Conservation (phyloP, 2,113 vertebrate genomes). For the Spilogale gracilis region DNA sequence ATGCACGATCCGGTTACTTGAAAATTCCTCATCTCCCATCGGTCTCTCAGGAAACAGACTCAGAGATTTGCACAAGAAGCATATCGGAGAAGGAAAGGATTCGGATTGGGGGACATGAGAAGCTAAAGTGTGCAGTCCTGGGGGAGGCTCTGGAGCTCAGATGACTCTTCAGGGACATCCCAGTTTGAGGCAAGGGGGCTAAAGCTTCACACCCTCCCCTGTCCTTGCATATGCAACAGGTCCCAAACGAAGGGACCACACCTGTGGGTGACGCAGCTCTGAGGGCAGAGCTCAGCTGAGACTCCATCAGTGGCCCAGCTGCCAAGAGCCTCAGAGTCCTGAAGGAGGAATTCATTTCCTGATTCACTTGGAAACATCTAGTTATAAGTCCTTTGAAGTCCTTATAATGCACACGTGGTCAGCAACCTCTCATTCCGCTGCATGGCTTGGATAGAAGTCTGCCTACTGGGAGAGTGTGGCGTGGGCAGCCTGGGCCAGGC, state of each 20-base stretch:
- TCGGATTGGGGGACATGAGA: too few species aligned
- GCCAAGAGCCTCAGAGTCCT: not conserved
- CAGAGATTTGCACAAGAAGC: not conserved
- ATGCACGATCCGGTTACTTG: not conserved
- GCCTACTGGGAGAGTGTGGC: not conserved
- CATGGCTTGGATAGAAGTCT: not conserved
- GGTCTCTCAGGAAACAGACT: not conserved
- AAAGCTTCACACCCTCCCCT: fast-evolving
- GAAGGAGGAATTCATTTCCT: not conserved
- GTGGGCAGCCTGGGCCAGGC: fast-evolving
- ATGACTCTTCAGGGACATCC: not conserved
- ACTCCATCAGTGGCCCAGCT: too few species aligned
- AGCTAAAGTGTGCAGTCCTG: not conserved
- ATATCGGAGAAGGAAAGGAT: not conserved
- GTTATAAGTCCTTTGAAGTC: not conserved
- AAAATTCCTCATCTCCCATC: not conserved
- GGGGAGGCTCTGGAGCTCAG: not conserved
- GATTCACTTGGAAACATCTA: not conserved
- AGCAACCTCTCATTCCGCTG: not conserved
- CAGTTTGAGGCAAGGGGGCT: not conserved
- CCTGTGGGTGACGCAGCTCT: too few species aligned
- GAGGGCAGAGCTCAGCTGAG: not conserved
- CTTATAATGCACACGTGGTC: not conserved
- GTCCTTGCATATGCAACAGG: too few species aligned
- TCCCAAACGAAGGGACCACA: not conserved